A percentile compares a stretch with the other conserved stretches of the same genome.
Evolutionary conservation across 1,140 invertebrate genomes (phyloP).

Genomic region (Scaptodrosophila lebanonensis): DNA sequence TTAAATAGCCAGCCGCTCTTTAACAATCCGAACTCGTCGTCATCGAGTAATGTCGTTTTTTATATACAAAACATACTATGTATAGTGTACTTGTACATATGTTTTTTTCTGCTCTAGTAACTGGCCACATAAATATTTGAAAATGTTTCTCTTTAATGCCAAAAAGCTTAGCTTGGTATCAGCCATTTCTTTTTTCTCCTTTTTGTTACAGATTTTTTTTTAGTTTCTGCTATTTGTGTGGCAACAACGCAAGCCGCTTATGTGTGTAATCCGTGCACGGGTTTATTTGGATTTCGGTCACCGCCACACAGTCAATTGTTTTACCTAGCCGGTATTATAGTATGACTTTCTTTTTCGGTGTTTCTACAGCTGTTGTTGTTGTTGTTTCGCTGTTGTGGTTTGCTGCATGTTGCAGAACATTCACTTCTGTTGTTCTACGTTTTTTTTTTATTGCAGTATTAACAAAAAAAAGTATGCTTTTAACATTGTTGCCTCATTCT

Average conservation of each 20-base stretch:
- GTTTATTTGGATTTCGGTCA: conserved; percentile 47
- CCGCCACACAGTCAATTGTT: conserved; percentile 38
- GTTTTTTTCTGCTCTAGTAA: conserved; percentile 38
- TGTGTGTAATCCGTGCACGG: conserved; percentile 50
- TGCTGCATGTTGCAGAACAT: background rate
- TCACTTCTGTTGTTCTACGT: no score
- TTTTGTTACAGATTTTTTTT: conserved; percentile 28
- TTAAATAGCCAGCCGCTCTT: conserved; percentile 10
- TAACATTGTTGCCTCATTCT: no score
- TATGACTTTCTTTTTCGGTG: conserved; percentile 5
- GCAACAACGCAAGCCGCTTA: conserved; percentile 48
- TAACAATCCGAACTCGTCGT: conserved; percentile 24
- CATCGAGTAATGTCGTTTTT: conserved; percentile 37
- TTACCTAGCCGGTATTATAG: no score
- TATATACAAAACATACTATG: no score
- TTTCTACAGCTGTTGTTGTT: conserved; percentile 9
- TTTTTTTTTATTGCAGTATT: no score
- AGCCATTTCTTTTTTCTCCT: conserved; percentile 5
- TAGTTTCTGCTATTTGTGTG: conserved; percentile 19
- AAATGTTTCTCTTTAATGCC: conserved; percentile 29
- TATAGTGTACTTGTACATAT: no score
- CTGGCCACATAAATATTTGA: conserved; percentile 51
- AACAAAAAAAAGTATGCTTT: no score
- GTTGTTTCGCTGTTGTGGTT: conserved; percentile 3
- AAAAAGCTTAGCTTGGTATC: conserved; percentile 10